Evolutionary conservation across 2,113 vertebrate genomes (phyloP).

Genomic region (Numenius arquata): DNA sequence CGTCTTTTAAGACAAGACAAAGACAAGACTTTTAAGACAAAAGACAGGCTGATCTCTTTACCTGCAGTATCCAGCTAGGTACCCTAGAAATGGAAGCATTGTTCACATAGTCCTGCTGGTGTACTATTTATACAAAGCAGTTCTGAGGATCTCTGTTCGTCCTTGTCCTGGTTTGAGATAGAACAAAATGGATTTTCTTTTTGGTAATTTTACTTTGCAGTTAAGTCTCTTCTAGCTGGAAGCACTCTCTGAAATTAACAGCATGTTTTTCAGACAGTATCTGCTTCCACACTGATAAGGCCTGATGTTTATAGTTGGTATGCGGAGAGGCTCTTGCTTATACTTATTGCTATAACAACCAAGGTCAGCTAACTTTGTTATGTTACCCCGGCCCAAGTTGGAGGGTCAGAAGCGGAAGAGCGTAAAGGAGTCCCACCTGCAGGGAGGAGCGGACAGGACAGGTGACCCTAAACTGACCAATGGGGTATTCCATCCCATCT

Average conservation of each 20-base stretch:
- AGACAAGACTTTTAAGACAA: not conserved
- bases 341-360: not conserved
- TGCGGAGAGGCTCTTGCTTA: not conserved
- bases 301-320: not conserved
- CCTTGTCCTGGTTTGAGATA: not conserved
- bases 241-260: not conserved
- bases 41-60: not conserved
- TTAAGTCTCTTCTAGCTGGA: not conserved
- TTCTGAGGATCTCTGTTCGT: not conserved
- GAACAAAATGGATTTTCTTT: not conserved
- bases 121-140: not conserved
- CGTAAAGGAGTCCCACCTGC: not conserved
- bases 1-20: not conserved
- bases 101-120: not conserved
- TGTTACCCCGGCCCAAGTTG: not conserved
- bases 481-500: not conserved
- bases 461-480: not conserved
- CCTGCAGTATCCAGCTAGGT: not conserved
- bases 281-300: not conserved
- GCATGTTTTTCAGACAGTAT: not conserved
- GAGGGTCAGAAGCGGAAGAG: not conserved
- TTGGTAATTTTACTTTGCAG: not conserved
- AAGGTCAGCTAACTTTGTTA: not conserved
- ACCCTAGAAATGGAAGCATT: not conserved
- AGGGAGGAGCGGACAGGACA: not conserved